Base-by-base conservation (phyloP, 2,797 vertebrate genomes). In the Aeoliscus strigatus region DNA sequence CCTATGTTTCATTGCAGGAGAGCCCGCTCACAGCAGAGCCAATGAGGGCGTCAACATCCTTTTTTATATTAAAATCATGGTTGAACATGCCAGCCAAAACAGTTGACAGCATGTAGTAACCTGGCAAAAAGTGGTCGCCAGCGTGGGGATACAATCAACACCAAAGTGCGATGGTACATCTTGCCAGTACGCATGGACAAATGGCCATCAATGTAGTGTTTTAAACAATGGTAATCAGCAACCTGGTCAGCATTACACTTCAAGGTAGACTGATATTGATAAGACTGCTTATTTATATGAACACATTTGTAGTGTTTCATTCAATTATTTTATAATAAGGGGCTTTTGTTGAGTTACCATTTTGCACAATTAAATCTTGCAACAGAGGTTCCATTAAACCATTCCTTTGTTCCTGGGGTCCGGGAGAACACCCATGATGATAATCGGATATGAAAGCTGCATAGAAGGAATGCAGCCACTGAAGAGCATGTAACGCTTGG, bases 211-310 rank as follows among this genome's bases (percentile, higher is more conserved):
- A 21, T 3, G 18, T 3, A 3, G 6, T 21, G n/a, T 21, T 21
- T 21, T 6, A 3, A 21, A 21, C 18, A 3, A 16, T 3, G 9
- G 14, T 30, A 44, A 28, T n/a, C 24, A 18, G 30, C 23, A 15
- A 51, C 2, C 15, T 38, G 27, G 50, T 39, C 14, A 24, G 38
- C 35, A 47, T 37, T 45, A 59, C 14, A 52, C 51, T n/a, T 27
- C 4, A 27, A 27, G 11, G n/a, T 6, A 21, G 18, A 6, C 18
- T 21, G 18, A 21, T 21, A 6, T 21, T 21, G 3, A 21, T 21
- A 21, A 21, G 6, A 21, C 3, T 6, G 18, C 6, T 21, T 21
- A 3, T 6, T 6, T 21, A 21, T 21, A 21, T 21, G 18, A 3
- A 21, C 18, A 21, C 18, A 21, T 21, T 21, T 21, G 18, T 21